Base-by-base conservation (phyloP, 2,888 invertebrate species). In the Meloe dianella region DNA sequence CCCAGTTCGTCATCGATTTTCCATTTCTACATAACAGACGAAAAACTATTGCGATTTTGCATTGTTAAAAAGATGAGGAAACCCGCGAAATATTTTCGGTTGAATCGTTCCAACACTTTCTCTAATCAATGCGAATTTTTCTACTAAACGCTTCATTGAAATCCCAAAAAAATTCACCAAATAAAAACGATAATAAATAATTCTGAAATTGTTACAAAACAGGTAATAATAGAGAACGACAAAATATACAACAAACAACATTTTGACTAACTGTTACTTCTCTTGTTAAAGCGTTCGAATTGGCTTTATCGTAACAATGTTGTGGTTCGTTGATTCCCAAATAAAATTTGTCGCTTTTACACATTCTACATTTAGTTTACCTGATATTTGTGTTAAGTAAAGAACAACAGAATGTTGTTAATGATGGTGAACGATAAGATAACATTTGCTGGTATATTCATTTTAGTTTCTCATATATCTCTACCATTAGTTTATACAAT, bases 1-100 rank as follows among this genome's bases (percentile, higher is more conserved):
- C 74, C 73, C 65, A 76, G 70, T 73, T 74, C 58, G 57, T 69
- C 73, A 76, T 75, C 61, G 75, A 76, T 76, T 71, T 64, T 8
- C 10, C 12, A 20, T 24, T 24, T 35, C 6, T 51, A 41, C 27
- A n/a, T 17, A 1, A 17, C n/a, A 41, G 41, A 17, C 14, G 35
- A 41, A 7, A 41, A 41, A 41, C 7, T 14, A 8, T 32, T 10
- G 38, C 12, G n/a, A n/a, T n/a, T n/a, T n/a, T n/a, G n/a, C n/a
- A n/a, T n/a, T n/a, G n/a, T n/a, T n/a, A n/a, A n/a, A n/a, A n/a
- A n/a, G n/a, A n/a, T n/a, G n/a, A n/a, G n/a, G n/a, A n/a, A n/a
- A n/a, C n/a, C n/a, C n/a, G n/a, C n/a, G 27, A 27, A 2, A 17
- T 27, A 4, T 32, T 30, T 57, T 12, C 57, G 30, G 27, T 57